These are phyloP conservation scores for Bagarius yarrelli DNA, from an alignment of 2,113 vertebrate genomes.

Conservation along the genomic window DNA sequence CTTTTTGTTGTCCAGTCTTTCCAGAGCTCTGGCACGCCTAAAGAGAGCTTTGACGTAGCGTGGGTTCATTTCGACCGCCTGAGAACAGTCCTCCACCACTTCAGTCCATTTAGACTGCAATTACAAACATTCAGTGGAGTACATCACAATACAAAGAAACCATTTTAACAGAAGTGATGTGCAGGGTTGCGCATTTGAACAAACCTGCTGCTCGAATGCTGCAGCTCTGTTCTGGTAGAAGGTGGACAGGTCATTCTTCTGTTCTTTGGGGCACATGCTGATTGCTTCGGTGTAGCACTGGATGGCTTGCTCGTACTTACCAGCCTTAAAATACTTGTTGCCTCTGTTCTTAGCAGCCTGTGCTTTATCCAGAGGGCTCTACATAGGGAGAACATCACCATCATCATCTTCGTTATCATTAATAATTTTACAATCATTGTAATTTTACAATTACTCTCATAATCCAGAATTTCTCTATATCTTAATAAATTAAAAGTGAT, in stretches of 20 bases:
- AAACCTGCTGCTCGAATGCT: slow-evolving; percentile 93
- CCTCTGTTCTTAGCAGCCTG: slow-evolving; percentile 97
- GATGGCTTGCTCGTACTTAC: slow-evolving; percentile 95
- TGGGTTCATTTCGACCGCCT: slow-evolving; percentile 92
- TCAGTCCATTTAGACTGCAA: slow-evolving; percentile 91
- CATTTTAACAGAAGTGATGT: background rate
- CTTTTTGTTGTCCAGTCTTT: slow-evolving; percentile 94
- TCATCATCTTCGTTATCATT: background rate
- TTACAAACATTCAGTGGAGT: background rate
- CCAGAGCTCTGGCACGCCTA: slow-evolving; percentile 93
- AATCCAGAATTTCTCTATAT: background rate
- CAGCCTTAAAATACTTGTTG: slow-evolving; percentile 98
- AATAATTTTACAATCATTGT: background rate
- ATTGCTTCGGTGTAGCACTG: slow-evolving; percentile 97
- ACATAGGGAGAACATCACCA: slow-evolving; percentile 32
- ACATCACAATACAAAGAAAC: background rate
- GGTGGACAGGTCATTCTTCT: slow-evolving; percentile 90
- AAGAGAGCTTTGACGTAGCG: slow-evolving; percentile 96
- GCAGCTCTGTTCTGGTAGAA: slow-evolving; percentile 99
- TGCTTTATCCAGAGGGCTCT: slow-evolving; percentile 92
- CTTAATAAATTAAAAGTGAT: background rate
- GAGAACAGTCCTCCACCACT: slow-evolving; percentile 91
- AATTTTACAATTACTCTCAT: no score
- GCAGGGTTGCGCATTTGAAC: slow-evolving; percentile 26
- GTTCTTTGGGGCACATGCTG: slow-evolving; percentile 85